These are phyloP conservation scores for Ceyx erithaca DNA, from an alignment of 2,797 vertebrate genomes.

Conservation along the genomic window DNA sequence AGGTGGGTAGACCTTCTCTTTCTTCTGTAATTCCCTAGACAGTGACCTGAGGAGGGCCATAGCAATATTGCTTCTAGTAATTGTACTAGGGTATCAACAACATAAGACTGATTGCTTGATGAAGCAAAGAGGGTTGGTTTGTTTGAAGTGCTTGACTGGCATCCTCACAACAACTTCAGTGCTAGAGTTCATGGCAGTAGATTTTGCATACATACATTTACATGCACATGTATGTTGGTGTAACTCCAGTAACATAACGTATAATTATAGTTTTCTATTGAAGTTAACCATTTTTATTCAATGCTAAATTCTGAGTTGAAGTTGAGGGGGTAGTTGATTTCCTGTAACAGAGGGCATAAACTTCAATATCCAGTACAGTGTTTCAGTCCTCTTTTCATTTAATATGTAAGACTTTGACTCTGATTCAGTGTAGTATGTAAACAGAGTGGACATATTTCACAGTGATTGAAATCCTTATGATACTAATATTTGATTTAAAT, in stretches of 20 bases:
- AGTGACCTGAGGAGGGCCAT: neutral
- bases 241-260: neutral
- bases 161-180: neutral
- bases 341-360: neutral
- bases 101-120: neutral
- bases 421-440: neutral
- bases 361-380: neutral
- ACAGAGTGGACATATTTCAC: neutral
- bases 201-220: neutral
- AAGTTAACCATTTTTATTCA: neutral
- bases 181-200: neutral
- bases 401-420: neutral
- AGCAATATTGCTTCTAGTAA: neutral
- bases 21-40: neutral
- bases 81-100: neutral
- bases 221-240: fast-evolving
- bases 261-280: neutral
- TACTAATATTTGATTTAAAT: neutral
- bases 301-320: neutral
- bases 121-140: neutral
- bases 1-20: neutral
- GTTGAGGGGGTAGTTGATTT: neutral
- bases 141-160: neutral
- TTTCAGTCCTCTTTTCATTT: neutral
- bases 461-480: neutral